Base-by-base conservation (phyloP, 2,113 vertebrate species). In the Ia io region DNA sequence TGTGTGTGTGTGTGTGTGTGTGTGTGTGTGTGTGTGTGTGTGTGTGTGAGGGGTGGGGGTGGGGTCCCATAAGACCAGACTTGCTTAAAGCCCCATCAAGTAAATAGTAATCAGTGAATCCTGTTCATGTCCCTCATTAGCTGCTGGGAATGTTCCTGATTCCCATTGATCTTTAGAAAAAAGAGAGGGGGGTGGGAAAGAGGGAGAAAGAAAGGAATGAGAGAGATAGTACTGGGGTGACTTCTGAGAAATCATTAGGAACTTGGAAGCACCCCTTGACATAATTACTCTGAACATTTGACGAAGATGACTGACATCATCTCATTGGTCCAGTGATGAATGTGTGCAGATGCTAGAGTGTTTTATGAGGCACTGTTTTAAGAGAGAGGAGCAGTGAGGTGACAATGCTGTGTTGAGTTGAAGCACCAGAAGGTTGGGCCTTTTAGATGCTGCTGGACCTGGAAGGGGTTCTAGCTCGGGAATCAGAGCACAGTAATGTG, bases 361-460 rank as follows among this genome's bases (percentile, higher is more conserved):
- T 67, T 87, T 95, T 93, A 91, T 4, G 78, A 86, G 74, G 23
- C 44, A 37, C 32, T 37, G 94, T 32, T 69, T 94, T 25, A 82
- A 79, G 71, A 90, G 82, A 82, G 82, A 80, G 65, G 83, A 85
- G 32, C 32, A 44, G 1, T 23, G 14, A 40, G 44, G 51, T 25
- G 71, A 49, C 37, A 53, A 17, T 10, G 16, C n/a, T 82, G 59
- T 56, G 91, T 23, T 42, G 63, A 86, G 37, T 4, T 17, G 53
- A 83, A 74, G 18, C 20, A 2, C n/a, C 1, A 14, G 67, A 65
- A 82, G 49, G 13, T 47, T 53, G 53, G 35, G 16, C 23, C 84
- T 87, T 80, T 3, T 3, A 6, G 22, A 30, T 16, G n/a, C 71
- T 69, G n/a, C 95, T 88, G 37, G 65, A 70, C 25, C n/a, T 53